A percentile compares a stretch with the other conserved stretches of the same genome.
Evolutionary conservation across 1,140 invertebrate genomes (phyloP).

Genomic region (Penaeus indicus): DNA sequence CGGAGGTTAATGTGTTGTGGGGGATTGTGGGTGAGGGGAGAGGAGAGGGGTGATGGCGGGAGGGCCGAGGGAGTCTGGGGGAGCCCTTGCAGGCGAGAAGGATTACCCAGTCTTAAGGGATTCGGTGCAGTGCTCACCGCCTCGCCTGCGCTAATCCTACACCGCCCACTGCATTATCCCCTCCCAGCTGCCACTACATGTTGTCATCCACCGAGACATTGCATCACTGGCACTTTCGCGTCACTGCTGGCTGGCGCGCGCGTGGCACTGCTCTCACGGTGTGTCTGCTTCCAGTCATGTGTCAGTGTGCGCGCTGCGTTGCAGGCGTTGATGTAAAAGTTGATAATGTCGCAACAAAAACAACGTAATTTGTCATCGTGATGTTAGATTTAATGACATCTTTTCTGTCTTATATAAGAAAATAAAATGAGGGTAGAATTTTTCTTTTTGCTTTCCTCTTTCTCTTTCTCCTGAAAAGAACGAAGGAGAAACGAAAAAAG

Average conservation of each 20-base stretch:
- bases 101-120: constrained; percentile 47
- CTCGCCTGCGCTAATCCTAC: constrained; percentile 37
- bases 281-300: no score
- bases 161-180: constrained; percentile 50
- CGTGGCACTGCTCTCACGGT: no score
- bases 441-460: no score
- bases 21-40: neutral
- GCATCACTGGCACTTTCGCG: constrained; percentile 26
- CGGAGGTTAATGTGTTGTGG: neutral
- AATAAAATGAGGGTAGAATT: no score
- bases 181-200: constrained; percentile 15
- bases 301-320: no score
- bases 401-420: no score
- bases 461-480: no score
- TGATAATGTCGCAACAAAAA: no score
- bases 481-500: no score
- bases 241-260: neutral
- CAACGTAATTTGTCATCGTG: no score
- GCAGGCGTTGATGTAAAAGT: no score
- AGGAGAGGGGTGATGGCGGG: neutral
- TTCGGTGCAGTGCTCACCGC: constrained; percentile 39
- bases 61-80: constrained; percentile 5
- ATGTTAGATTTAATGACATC: no score
- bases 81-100: constrained; percentile 35
- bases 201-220: constrained; percentile 8